These are phyloP conservation scores for Dryobotodes eremita DNA, from an alignment of 2,888 invertebrate genomes.

Conservation along the genomic window DNA sequence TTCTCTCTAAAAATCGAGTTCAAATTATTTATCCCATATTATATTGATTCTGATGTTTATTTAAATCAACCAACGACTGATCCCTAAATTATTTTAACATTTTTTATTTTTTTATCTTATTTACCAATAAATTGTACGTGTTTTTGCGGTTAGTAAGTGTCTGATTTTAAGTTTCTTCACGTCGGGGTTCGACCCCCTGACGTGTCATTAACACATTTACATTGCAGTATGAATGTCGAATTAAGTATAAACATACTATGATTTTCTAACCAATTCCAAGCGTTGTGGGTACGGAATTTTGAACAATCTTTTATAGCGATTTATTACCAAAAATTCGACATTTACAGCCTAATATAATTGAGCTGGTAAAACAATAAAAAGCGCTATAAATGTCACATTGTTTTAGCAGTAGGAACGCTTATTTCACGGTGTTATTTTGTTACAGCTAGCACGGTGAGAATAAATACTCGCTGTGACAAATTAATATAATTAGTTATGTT, in stretches of 20 bases:
- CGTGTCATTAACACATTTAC: too few species aligned
- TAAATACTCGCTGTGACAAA: slow-evolving; percentile 48
- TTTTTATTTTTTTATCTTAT: too few species aligned
- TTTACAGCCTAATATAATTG: slow-evolving; percentile 33
- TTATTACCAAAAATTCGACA: slow-evolving; percentile 39
- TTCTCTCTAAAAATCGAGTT: too few species aligned
- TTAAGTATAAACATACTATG: background rate
- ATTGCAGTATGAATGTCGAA: too few species aligned
- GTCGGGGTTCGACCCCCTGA: too few species aligned
- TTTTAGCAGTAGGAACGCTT: slow-evolving; percentile 24
- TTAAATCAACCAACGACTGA: too few species aligned
- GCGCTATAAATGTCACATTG: slow-evolving; percentile 49
- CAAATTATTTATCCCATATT: too few species aligned
- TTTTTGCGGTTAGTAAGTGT: too few species aligned
- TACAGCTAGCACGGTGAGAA: slow-evolving; percentile 23
- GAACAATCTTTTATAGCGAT: background rate
- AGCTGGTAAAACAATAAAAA: slow-evolving; percentile 24
- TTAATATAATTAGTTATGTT: slow-evolving; percentile 40
- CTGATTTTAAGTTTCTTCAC: too few species aligned
- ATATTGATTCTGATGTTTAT: too few species aligned
- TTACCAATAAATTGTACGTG: too few species aligned
- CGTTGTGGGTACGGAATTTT: background rate
- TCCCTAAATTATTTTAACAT: too few species aligned
- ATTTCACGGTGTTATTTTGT: slow-evolving; percentile 19
- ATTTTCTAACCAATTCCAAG: background rate